Evolutionary conservation across 2,888 invertebrate genomes (phyloP).

Genomic region (Thymelicus acteon): DNA sequence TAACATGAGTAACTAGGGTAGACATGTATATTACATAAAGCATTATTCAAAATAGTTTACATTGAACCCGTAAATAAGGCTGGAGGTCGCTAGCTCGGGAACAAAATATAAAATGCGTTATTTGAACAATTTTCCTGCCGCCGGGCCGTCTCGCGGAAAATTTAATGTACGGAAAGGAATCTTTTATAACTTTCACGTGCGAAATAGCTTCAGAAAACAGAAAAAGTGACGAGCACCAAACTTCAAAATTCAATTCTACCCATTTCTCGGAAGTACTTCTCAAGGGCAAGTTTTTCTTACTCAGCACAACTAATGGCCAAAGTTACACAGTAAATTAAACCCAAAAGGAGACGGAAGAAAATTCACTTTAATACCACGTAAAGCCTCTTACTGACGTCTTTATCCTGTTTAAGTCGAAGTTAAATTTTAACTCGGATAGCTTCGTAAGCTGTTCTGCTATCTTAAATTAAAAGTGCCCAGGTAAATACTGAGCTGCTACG

Average conservation of each 20-base stretch:
- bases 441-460: constrained; percentile 1
- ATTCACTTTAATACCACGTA: constrained; percentile 20
- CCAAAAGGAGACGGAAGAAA: constrained; percentile 18
- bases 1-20: too few relatives aligned
- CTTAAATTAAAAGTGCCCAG: background rate
- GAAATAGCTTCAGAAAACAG: constrained; percentile 14
- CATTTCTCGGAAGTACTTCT: constrained; percentile 42
- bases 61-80: background rate
- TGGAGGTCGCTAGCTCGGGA: background rate
- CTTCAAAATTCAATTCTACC: constrained; percentile 39
- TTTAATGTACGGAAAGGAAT: constrained; percentile 33
- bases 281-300: constrained; percentile 39
- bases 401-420: constrained; percentile 7
- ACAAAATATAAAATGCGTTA: constrained; percentile 25
- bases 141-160: constrained; percentile 29
- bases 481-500: too few relatives aligned
- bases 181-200: constrained; percentile 33
- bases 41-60: too few relatives aligned
- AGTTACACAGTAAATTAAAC: constrained; percentile 38
- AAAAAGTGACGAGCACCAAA: constrained; percentile 13
- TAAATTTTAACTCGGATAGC: constrained; percentile 8
- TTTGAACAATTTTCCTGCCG: constrained; percentile 27
- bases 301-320: constrained; percentile 41
- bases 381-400: constrained; percentile 28
- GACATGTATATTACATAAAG: too few relatives aligned